Percentiles rank a stretch among this genome's conserved stretches.
phyloP scores from a whole-genome alignment of 2,797 vertebrate genomes.

The Gymnoscopelus braueri region DNA sequence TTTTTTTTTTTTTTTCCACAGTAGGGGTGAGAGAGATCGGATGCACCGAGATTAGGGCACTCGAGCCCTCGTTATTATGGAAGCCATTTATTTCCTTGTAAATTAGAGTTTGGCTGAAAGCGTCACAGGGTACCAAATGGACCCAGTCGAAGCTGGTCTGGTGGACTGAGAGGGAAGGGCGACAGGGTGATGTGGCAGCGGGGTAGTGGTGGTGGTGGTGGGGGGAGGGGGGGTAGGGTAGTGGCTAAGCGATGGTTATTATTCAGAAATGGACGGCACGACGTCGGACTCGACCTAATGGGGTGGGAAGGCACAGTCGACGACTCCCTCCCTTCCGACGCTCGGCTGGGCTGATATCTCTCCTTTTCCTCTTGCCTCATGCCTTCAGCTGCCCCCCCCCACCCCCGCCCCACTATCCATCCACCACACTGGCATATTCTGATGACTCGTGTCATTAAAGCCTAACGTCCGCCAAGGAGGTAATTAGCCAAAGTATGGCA shows the following conservation, averaged over 20 bases:
- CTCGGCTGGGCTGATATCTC: conserved; percentile 75
- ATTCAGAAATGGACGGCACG: conserved; percentile 74
- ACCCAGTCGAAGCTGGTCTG: conserved; percentile 73
- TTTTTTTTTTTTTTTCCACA: not conserved
- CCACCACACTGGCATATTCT: conserved; percentile 76
- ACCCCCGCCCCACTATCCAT: conserved; percentile 64
- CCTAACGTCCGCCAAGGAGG: conserved; percentile 77
- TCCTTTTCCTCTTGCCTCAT: conserved; percentile 36
- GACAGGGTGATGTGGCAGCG: conserved; percentile 37
- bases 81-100: conserved; percentile 79
- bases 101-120: conserved; percentile 81
- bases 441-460: conserved; percentile 85
- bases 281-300: conserved; percentile 79
- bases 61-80: conserved; percentile 66
- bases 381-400: conserved; percentile 19
- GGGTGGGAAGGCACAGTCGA: conserved; percentile 80
- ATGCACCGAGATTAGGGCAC: conserved; percentile 52
- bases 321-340: conserved; percentile 74
- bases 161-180: conserved; percentile 68
- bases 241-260: conserved; percentile 74
- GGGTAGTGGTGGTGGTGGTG: conserved; percentile 4
- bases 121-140: conserved; percentile 82
- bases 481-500: conserved; percentile 84
- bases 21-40: conserved; percentile 34
- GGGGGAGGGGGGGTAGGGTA: not conserved